Conservation (phyloP, 2,888 invertebrate species). For the Diaphora mendica region DNA sequence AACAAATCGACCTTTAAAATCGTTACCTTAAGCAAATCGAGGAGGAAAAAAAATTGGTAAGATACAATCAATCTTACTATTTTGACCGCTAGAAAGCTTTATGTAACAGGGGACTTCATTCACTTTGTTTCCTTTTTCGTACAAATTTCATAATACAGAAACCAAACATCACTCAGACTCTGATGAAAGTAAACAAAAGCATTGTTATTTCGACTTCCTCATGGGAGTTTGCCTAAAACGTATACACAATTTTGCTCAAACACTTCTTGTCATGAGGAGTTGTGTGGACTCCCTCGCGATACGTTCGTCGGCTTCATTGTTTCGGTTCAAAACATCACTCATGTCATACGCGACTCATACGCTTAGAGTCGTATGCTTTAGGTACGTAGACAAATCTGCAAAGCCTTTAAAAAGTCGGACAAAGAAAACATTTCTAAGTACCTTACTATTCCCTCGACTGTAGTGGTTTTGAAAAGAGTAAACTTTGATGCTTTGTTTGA, state of each 20-base stretch:
- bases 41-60: slow-evolving; percentile 22
- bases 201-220: slow-evolving; percentile 58
- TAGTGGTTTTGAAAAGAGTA: not conserved
- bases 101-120: slow-evolving; percentile 45
- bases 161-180: slow-evolving; percentile 54
- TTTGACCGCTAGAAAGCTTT: slow-evolving; percentile 45
- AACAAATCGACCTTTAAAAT: no score
- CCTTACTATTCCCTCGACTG: not conserved
- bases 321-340: slow-evolving; percentile 53
- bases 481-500: not conserved
- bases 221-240: slow-evolving; percentile 55
- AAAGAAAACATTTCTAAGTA: slow-evolving; percentile 8
- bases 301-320: slow-evolving; percentile 47
- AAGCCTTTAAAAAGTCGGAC: slow-evolving; percentile 12
- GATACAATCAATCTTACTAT: slow-evolving; percentile 39
- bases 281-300: slow-evolving; percentile 31
- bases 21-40: slow-evolving; percentile 21
- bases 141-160: slow-evolving; percentile 55
- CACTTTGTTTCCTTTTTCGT: slow-evolving; percentile 47
- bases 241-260: slow-evolving; percentile 57
- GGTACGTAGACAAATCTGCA: slow-evolving; percentile 22
- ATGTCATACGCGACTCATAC: slow-evolving; percentile 36
- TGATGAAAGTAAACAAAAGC: slow-evolving; percentile 64
- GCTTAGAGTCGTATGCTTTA: slow-evolving; percentile 25
- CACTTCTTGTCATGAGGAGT: slow-evolving; percentile 58